phyloP scores from a whole-genome alignment of 2,113 vertebrate species.

The Cebus imitator region DNA sequence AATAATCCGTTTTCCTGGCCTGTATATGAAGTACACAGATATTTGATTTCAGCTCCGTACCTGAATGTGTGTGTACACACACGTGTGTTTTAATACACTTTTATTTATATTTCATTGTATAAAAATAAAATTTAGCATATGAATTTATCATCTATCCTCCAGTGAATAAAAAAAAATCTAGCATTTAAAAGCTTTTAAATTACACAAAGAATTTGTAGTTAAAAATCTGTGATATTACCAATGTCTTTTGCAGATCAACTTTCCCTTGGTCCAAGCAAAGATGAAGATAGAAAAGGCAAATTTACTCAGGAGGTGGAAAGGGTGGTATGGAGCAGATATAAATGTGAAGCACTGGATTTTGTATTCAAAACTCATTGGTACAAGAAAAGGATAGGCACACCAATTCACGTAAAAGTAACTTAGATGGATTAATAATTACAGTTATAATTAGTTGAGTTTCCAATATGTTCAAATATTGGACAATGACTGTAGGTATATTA shows the following conservation, averaged over 20 bases:
- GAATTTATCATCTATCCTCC: background rate
- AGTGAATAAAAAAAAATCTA: background rate
- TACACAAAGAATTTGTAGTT: background rate
- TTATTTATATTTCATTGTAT: background rate
- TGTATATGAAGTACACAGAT: background rate
- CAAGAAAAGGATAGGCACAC: background rate
- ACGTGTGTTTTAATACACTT: background rate
- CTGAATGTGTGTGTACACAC: background rate
- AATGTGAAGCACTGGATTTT: background rate
- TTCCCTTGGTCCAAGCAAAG: background rate
- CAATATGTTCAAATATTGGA: background rate
- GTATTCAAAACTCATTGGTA: background rate
- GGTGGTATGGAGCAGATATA: background rate
- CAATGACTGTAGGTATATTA: background rate
- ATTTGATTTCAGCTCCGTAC: background rate
- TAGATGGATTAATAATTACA: background rate
- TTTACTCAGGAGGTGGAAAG: background rate
- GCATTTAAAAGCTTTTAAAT: background rate
- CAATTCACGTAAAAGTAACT: background rate
- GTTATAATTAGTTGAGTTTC: background rate
- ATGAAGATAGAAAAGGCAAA: background rate
- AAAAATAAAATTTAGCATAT: background rate
- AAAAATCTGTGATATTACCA: background rate
- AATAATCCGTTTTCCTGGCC: background rate
- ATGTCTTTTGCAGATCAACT: background rate